Base-by-base conservation (phyloP, 2,797 vertebrate genomes). In the Phylloscopus collybita region DNA sequence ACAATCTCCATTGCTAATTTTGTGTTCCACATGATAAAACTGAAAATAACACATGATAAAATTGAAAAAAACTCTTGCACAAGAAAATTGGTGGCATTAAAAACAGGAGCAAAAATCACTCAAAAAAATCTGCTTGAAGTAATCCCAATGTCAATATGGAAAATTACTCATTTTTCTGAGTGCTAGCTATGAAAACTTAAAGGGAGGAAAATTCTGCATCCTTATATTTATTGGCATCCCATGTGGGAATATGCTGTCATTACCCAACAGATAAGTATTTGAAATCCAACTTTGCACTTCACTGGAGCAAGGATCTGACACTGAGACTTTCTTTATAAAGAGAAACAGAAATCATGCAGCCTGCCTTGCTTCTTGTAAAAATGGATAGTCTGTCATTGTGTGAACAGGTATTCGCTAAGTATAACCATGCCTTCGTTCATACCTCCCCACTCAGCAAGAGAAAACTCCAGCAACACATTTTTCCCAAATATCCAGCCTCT, bases 141-240 rank as follows among this genome's bases (percentile, higher is more conserved):
- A 94, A 87, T 83, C 47, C 25, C 45, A 94, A 38, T 84, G 40
- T 87, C 66, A 80, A 19, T 82, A 66, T n/a, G 36, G 73, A 95
- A 96, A 93, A 88, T 44, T 22, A 64, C 57, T 60, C 42, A 83
- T 88, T 83, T 87, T 95, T 90, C 80, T 66, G 86, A 89, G 64
- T 32, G 30, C 50, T 85, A 96, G 50, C 32, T 89, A 56, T 94
- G 80, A 70, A 96, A 92, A 85, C 47, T 91, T 80, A 67, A 64
- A 73, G n/a, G 75, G 60, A 73, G 67, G 50, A 89, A 71, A 96
- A 95, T 73, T 76, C 88, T 71, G 17, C 82, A 73, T 76, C n/a
- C 79, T 92, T 83, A 72, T 97, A 86, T 92, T 96, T 96, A 93
- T 94, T 92, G 62, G 70, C 75, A 86, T 94, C 85, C 73, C 91